Evolutionary conservation across 2,888 invertebrate species (phyloP), one percentile per base, ranked within the genome.

Genomic region (Troilus luridus): DNA sequence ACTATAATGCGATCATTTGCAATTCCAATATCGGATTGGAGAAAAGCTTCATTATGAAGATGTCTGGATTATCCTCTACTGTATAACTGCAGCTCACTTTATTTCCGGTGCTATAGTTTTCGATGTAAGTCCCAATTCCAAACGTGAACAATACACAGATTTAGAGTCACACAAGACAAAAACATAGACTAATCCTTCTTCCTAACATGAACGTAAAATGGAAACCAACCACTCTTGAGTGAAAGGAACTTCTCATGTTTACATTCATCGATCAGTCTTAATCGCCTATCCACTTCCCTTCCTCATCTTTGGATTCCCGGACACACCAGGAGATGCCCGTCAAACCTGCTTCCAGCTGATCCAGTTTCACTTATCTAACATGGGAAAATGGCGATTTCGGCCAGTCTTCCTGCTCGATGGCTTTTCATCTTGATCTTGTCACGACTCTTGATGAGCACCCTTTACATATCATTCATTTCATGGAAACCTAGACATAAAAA

Each of bases 341-440:
- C 17, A 77, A 21, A 41, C 11, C 41, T 8, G 41, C 27, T 77
- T 56, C 85, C n/a, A 85, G 85, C n/a, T 85, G 85, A 54, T 85
- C 85, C 85, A 58, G 85, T 85, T 85, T 56, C 85, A 56, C 54
- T 85, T 85, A 85, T 11, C 85, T 85, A 85, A 85, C 56, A 85
- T 21, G 21, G 85, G n/a, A 85, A 85, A 85, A 54, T 85, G 21
- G 85, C 85, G 56, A 56, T n/a, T 58, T n/a, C 11, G n/a, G 56
- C n/a, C 56, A 54, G 85, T 85, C 85, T 85, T 85, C 85, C 85
- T 85, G 85, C n/a, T 58, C 85, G 85, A 14, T 85, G 56, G 85
- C 85, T 85, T 85, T 85, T 56, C 21, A 85, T n/a, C 85, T 56
- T 56, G 85, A n/a, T 56, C 85, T 54, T 56, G 85, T n/a, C 56